phyloP scores from a whole-genome alignment of 2,888 invertebrate genomes.

The Adineta ricciae region DNA sequence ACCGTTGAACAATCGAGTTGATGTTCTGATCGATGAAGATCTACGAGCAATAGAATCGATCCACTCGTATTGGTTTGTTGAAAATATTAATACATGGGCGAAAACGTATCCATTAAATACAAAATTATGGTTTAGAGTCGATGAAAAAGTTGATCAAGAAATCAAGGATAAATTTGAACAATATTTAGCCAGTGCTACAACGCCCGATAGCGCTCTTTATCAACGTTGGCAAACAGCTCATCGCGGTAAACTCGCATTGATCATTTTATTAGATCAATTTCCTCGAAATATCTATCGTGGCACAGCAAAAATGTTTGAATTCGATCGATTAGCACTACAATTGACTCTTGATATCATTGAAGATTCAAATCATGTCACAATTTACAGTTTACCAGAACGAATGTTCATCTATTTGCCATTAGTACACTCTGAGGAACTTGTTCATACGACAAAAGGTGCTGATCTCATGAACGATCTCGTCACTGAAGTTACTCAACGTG shows the following conservation, averaged over 20 bases:
- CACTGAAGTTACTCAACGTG: neutral
- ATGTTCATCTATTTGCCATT: conserved; percentile 25
- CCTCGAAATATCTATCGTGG: conserved; percentile 19
- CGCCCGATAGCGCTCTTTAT: neutral
- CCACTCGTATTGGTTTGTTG: conserved; percentile 30
- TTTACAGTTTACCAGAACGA: conserved; percentile 18
- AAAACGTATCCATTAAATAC: neutral
- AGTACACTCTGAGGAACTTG: conserved; percentile 7
- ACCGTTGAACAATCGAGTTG: neutral
- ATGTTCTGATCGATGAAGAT: neutral
- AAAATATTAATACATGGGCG: neutral
- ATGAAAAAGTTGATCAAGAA: neutral
- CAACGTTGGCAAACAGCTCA: neutral
- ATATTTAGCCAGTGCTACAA: neutral
- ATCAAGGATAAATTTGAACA: conserved; percentile 22
- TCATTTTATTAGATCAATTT: conserved; percentile 30
- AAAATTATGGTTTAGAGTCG: conserved; percentile 14
- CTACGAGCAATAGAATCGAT: neutral
- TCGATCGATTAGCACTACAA: conserved; percentile 17
- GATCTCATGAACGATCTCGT: conserved; percentile 2
- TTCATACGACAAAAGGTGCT: neutral
- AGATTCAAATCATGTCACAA: neutral
- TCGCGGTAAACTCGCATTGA: conserved; percentile 23
- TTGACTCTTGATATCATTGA: neutral
- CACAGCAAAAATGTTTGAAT: neutral